Percentiles rank a stretch among this genome's conserved stretches.
Evolutionary conservation across 2,113 vertebrate genomes (phyloP).

Genomic region (Ophiodon elongatus): DNA sequence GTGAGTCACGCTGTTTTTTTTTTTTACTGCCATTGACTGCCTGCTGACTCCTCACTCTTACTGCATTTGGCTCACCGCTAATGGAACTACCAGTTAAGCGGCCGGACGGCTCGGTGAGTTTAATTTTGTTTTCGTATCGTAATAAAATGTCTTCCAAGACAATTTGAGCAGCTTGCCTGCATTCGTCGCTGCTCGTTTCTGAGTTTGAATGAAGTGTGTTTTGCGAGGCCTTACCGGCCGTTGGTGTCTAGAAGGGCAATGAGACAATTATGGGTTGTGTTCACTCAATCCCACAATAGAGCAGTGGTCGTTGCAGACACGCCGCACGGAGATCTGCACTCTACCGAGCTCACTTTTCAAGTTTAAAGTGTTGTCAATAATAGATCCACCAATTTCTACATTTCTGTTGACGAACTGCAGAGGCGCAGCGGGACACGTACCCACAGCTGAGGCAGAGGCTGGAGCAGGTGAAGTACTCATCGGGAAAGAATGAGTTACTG

Average conservation of each 20-base stretch:
- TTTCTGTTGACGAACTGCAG: not conserved
- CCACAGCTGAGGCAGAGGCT: slow-evolving; percentile 96
- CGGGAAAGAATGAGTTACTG: slow-evolving; percentile 97
- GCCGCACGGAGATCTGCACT: not conserved
- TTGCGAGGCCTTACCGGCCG: too few relatives aligned
- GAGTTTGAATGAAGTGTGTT: too few relatives aligned
- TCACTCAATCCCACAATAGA: not conserved
- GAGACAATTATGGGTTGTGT: not conserved
- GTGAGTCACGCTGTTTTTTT: too few relatives aligned
- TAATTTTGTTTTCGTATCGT: too few relatives aligned
- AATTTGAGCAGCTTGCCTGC: too few relatives aligned
- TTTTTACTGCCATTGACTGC: too few relatives aligned
- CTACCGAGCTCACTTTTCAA: not conserved
- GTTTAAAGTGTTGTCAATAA: not conserved
- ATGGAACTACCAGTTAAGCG: too few relatives aligned
- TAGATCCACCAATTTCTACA: not conserved
- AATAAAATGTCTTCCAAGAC: too few relatives aligned
- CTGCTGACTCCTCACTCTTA: too few relatives aligned
- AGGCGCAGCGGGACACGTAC: slow-evolving; percentile 81
- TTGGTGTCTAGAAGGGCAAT: not conserved
- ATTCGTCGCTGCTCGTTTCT: too few relatives aligned
- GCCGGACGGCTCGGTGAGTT: too few relatives aligned
- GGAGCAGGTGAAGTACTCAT: slow-evolving; percentile 99
- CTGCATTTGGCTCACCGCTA: too few relatives aligned
- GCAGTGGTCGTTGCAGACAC: not conserved